These are phyloP conservation scores for Cyclophora punctaria DNA, from an alignment of 2,888 invertebrate species.

Conservation along the genomic window DNA sequence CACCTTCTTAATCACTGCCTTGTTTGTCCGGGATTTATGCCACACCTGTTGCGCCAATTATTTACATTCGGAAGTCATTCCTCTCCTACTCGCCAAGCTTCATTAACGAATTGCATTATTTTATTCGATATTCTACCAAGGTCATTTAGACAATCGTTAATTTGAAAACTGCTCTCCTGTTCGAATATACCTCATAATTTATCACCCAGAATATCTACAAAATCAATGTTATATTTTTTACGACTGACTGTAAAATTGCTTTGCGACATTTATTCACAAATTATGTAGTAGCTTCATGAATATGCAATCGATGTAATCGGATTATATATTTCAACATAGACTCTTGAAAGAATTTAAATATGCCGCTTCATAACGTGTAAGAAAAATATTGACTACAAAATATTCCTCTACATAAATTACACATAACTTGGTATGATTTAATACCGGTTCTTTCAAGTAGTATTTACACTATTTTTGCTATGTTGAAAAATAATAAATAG, in stretches of 20 bases:
- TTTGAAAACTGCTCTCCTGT: neutral
- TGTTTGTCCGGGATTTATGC: slow-evolving; percentile 62
- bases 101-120: slow-evolving; percentile 23
- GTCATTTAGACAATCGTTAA: too few species aligned
- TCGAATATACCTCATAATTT: neutral
- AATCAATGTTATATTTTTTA: slow-evolving; percentile 13
- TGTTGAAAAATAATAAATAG: slow-evolving; percentile 46
- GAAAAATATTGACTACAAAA: slow-evolving; percentile 31
- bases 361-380: slow-evolving; percentile 25
- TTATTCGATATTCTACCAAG: neutral
- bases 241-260: slow-evolving; percentile 1
- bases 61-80: slow-evolving; percentile 63
- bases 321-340: slow-evolving; percentile 30
- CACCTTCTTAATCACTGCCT: slow-evolving; percentile 61
- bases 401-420: slow-evolving; percentile 38
- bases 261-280: slow-evolving; percentile 28
- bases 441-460: slow-evolving; percentile 43
- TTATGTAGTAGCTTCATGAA: slow-evolving; percentile 30
- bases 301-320: slow-evolving; percentile 37
- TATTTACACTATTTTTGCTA: slow-evolving; percentile 55
- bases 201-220: neutral
- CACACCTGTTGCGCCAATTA: slow-evolving; percentile 69
- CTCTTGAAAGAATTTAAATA: slow-evolving; percentile 38
- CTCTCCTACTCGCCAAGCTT: slow-evolving; percentile 22
- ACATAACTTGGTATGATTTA: slow-evolving; percentile 37